Evolutionary conservation across 2,888 invertebrate genomes (phyloP), one percentile per base, ranked within the genome.

Genomic region (Bruchidius siliquastri): DNA sequence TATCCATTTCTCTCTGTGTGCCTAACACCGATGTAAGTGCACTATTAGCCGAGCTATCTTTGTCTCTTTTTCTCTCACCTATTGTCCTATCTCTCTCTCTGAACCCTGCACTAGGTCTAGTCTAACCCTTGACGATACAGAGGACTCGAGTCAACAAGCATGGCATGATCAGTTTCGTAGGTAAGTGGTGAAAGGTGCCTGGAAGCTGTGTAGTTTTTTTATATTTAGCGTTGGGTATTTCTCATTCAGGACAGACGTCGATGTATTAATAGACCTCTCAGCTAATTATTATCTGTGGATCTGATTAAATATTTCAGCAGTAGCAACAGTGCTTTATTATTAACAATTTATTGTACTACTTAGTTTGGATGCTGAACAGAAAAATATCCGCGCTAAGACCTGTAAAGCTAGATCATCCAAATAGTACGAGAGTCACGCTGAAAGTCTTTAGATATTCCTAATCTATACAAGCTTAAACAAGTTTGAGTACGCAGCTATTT

Each of bases 131-230:
- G 85, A 85, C 83, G 86, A 85, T 82, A 85, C 85, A 82, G 83
- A 83, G 80, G 85, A 85, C 81, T 84, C 83, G 80, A 83, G 87
- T 81, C 85, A 86, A 84, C 87, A 90, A 83, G 89, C 90, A 86
- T 91, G 91, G 91, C 90, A 90, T 85, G 89, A 88, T 84, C 90
- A 91, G 87, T 90, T 89, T 85, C 87, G 88, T 84, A 89, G 91
- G 91, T 91, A 90, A 91, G 91, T 88, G 85, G 74, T 74, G 22
- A 13, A 49, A 49, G 49, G 49, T 49, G 49, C 49, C 18, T 49
- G 10, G 18, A 49, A 49, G 49, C 49, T 49, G 13, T 49, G 49
- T 49, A 49, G 18, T 13, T 13, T 49, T 49, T 13, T 49, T 49
- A 6, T 6, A 8, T 49, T 8, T 49, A 13, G 49, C 49, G 13